Percentiles rank a stretch among this genome's conserved stretches.
Conservation (phyloP, 2,888 invertebrate species). For the Nomada goodeniana region DNA sequence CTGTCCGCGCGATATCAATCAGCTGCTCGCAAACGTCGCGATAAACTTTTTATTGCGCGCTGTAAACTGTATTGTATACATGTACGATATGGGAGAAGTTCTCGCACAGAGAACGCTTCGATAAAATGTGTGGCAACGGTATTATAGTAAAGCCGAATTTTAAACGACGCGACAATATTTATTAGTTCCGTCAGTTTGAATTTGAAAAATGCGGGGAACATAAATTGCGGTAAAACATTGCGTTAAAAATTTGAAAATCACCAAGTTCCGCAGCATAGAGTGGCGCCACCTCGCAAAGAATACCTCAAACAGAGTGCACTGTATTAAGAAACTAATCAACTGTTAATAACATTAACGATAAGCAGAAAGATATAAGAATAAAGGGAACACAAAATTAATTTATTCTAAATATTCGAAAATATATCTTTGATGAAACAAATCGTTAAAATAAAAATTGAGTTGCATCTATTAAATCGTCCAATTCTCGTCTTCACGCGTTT, state of each 20-base stretch:
- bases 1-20: too few relatives aligned
- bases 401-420: background rate
- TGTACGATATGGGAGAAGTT: too few relatives aligned
- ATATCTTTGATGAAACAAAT: background rate
- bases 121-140: background rate
- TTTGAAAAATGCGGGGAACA: background rate
- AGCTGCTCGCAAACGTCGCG: background rate
- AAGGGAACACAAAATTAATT: background rate
- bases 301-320: constrained; percentile 33
- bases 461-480: background rate
- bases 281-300: constrained; percentile 68
- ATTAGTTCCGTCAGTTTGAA: background rate
- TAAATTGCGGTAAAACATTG: constrained; percentile 25
- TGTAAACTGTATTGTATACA: too few relatives aligned
- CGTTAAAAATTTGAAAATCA: constrained; percentile 41
- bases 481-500: background rate
- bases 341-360: constrained; percentile 48
- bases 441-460: background rate
- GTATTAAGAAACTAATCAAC: constrained; percentile 38
- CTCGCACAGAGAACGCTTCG: background rate
- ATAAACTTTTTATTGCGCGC: background rate
- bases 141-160: background rate
- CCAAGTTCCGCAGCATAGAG: constrained; percentile 43
- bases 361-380: too few relatives aligned
- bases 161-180: background rate